Evolutionary conservation across 2,888 invertebrate genomes (phyloP), one percentile per base, ranked within the genome.

Genomic region (Diaprepes abbreviatus): DNA sequence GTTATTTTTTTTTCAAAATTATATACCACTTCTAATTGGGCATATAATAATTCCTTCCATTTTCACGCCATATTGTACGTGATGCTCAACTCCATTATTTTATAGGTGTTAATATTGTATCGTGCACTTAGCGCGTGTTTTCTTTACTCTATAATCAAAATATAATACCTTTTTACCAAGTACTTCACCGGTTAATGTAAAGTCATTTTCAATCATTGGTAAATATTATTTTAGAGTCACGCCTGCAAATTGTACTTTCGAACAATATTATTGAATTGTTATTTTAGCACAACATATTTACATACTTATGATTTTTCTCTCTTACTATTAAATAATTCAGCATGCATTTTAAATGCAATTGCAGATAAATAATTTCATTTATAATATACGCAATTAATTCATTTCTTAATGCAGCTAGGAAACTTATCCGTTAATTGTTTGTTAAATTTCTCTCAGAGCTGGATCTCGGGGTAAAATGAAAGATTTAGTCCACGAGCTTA

Each of bases 121-220:
- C 24, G 45, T 45, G 24, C 21, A 45, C 45, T 24, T 24, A 45
- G 12, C 21, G 12, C 45, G 24, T 45, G 45, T 45, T 45, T 45
- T 45, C 45, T 45, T 45, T 45, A 10, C 19, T 24, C 45, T 24
- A 12, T 17, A 45, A 45, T 45, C 45, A 45, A 21, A 45, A 45
- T 45, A 24, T 24, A 24, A 45, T 45, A 45, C n/a, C 45, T 6
- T 45, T 45, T 24, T 24, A 45, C 21, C 24, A 24, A 45, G 24
- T 24, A 45, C 24, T 12, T 45, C 12, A 24, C 12, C 24, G 24
- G 17, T n/a, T 45, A 45, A 45, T 45, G 45, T 24, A 45, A 45
- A 45, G 12, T 24, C 24, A 45, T 45, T 45, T 45, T 45, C 45
- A 45, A 45, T 45, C 24, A 45, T 45, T 45, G 45, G 45, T 45